Evolutionary conservation across 2,888 invertebrate species (phyloP).

Genomic region (Pristionchus entomophagus): DNA sequence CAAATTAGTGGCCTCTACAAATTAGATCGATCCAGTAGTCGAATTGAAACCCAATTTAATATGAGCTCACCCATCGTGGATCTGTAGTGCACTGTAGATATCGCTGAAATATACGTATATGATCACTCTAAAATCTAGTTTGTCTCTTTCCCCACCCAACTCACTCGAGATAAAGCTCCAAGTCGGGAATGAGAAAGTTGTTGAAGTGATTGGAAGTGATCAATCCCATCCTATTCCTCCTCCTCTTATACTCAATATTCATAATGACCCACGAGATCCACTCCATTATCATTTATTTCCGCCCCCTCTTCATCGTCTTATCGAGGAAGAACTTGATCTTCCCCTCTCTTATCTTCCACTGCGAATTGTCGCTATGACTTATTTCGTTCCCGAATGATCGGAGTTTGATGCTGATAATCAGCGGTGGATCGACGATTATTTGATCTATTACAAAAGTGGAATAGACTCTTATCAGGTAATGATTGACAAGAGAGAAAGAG

Average conservation of each 20-base stretch:
- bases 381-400: background rate
- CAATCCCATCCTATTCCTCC: background rate
- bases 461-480: no score
- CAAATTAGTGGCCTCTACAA: no score
- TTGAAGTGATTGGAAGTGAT: background rate
- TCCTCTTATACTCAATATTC: constrained; percentile 16
- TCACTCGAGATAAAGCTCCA: constrained; percentile 17
- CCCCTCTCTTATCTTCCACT: background rate
- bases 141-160: background rate
- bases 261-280: no score
- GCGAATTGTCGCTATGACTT: background rate
- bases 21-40: no score
- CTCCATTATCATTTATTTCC: background rate
- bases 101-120: background rate
- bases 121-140: background rate
- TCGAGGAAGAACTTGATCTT: background rate
- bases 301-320: background rate
- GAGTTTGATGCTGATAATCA: background rate
- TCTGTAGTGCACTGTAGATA: background rate
- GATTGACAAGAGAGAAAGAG: no score
- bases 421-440: background rate
- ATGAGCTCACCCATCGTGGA: background rate
- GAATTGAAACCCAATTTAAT: no score
- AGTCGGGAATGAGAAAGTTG: background rate
- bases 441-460: background rate